phyloP scores from a whole-genome alignment of 2,888 invertebrate genomes.

The Drosophila quinaria region DNA sequence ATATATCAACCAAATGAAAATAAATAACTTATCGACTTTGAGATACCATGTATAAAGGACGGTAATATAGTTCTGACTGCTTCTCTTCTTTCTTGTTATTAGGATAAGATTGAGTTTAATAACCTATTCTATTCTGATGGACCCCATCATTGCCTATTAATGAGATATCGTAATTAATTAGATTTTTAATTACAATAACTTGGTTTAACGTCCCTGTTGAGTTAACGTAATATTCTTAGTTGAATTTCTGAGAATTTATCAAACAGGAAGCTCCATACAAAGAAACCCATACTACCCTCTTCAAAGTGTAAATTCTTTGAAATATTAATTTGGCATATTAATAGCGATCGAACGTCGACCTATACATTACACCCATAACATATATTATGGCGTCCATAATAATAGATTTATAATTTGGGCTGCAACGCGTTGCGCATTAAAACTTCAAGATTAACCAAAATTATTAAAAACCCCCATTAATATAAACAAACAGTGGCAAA shows the following conservation, averaged over 20 bases:
- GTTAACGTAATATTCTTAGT: background rate
- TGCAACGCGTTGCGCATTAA: conserved; percentile 57
- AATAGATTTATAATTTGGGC: conserved; percentile 58
- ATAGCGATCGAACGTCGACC: conserved; percentile 20
- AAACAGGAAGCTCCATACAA: conserved; percentile 24
- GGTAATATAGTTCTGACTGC: background rate
- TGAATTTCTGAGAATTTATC: background rate
- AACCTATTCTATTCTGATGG: background rate
- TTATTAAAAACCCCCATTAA: conserved; percentile 37
- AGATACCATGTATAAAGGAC: background rate
- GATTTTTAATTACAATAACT: background rate
- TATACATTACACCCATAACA: conserved; percentile 57
- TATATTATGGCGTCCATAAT: conserved; percentile 52
- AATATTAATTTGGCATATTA: conserved; percentile 20
- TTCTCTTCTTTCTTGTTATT: background rate
- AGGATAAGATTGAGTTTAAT: background rate
- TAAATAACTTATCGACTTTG: background rate
- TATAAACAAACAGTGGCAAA: conserved; percentile 57
- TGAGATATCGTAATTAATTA: too few species aligned
- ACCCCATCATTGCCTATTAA: too few species aligned
- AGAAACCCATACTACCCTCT: conserved; percentile 12
- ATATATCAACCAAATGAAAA: conserved; percentile 4
- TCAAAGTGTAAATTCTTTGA: conserved; percentile 8
- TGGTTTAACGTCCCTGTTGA: background rate
- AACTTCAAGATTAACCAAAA: conserved; percentile 42